Evolutionary conservation across 2,888 invertebrate species (phyloP), one percentile per base, ranked within the genome.

Genomic region (Shargacucullia verbasci): DNA sequence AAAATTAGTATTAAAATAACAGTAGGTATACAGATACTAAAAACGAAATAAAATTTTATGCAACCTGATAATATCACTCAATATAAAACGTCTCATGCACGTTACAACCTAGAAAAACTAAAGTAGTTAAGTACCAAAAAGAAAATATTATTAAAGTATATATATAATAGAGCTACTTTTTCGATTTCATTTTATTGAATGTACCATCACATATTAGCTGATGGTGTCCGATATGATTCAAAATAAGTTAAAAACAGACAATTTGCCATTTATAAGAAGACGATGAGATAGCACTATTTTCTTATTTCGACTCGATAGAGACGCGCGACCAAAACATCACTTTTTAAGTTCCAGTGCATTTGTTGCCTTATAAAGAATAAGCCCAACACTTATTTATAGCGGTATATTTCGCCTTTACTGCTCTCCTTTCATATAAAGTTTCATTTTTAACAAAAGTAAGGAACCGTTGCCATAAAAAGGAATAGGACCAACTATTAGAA

Each of bases 211-310:
- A 71, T 77, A 72, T 80, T 79, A 73, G 72, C 73, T 70, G 79
- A 83, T 79, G 83, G 84, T 78, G 79, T 74, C 65, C 69, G 76
- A 83, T 84, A 83, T 82, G 75, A 79, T 76, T 76, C 80, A 59
- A 81, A 82, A 84, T 82, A 82, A 71, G 65, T 77, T 73, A 74
- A 78, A 82, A 85, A 80, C 78, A 80, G 82, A 80, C 85, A 79
- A 85, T 86, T 83, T 78, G 62, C 70, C 73, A 80, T 81, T 84
- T 87, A 86, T 85, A 86, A 84, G 74, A 85, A 88, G 79, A 84
- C 81, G 87, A 84, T 86, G 88, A 87, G 77, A 73, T 85, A 80
- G 89, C 87, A 78, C 77, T 73, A 83, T 83, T 82, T 79, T 83
- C 87, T 85, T 85, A 87, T 85, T 85, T 82, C 77, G 81, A 80